Evolutionary conservation across 2,113 vertebrate genomes (phyloP), one percentile per base, ranked within the genome.

Genomic region (Camelus dromedarius): DNA sequence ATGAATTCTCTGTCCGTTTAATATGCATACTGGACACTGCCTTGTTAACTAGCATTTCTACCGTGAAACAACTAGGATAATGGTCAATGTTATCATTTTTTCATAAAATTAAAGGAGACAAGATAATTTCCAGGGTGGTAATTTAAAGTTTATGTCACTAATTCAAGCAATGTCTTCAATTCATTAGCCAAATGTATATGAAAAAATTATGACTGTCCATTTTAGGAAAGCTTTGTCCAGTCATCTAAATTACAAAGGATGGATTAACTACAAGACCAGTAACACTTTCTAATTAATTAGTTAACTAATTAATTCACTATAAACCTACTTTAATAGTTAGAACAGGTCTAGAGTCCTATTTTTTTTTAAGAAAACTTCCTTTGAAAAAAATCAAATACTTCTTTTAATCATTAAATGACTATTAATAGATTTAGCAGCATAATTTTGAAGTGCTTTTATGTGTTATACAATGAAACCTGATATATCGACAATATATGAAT

Each of bases 311-410:
- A 79, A 52, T 56, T 96, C 16, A 82, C 8, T 64, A 48, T 60
- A 94, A 73, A 77, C 30, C 92, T 89, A 79, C 20, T n/a, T 60
- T 81, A 85, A 62, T 50, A 89, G 66, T 86, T 48, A 94, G 11
- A 30, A 89, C 8, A 66, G 2, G 10, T 69, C 0, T 46, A 69
- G 38, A 42, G 38, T 42, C 38, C 38, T 42, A 42, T 5, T 79
- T 56, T 26, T 89, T 35, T 75, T 84, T 28, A 24, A 67, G 32
- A 35, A 77, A 69, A 69, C 11, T n/a, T 83, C 77, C 35, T 77
- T 70, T 19, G 81, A 42, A 91, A 87, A 42, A 91, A 97, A 48
- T 0, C 20, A 88, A 92, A 73, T 56, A 66, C 1, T 11, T 80
- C 20, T 18, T 70, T 70, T 48, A 84, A 85, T 83, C 28, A 76